Base-by-base conservation (phyloP, 2,888 invertebrate genomes). In the Aplocera efformata region DNA sequence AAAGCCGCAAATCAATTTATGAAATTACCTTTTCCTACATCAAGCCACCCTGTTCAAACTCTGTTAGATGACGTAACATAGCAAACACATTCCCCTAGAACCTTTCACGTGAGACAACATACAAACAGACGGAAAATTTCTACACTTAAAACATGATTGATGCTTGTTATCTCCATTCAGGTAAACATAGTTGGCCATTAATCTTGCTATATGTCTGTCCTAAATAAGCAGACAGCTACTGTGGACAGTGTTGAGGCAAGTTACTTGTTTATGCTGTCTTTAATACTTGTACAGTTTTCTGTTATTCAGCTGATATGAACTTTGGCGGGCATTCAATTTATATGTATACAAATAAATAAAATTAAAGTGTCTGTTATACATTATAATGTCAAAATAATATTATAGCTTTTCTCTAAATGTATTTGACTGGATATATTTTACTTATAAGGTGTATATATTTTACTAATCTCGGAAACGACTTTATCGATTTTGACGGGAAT, bases 61-160 rank as follows among this genome's bases (percentile, higher is more conserved):
- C 31, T 34, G 38, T 22, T 24, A 42, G 25, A 42, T 48, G 38
- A 37, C 37, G 41, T 30, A 30, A 41, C 45, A 23, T 26, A 23
- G 22, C 31, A 41, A 45, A 50, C 43, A 40, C 43, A 46, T 46
- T 42, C 36, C 11, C 10, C 48, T 33, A 32, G 39, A 53, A 50
- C 53, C 50, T 50, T 50, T 53, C 48, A 40, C 50, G 33, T 35
- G 33, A 50, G 42, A 42, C 42, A 40, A 50, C 44, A 48, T 27
- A 47, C 44, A 47, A 46, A 46, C 45, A 42, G 26, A 40, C 40
- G 24, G 33, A 53, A 53, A 37, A 48, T 41, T 48, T 42, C 46
- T 45, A 50, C 43, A 57, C 53, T 58, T 56, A 56, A 54, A 60
- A 53, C 50, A 59, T 67, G 68, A 71, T 69, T 69, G 68, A 71